These are phyloP conservation scores for Colletes latitarsis DNA, from an alignment of 1,140 invertebrate species.

Conservation along the genomic window DNA sequence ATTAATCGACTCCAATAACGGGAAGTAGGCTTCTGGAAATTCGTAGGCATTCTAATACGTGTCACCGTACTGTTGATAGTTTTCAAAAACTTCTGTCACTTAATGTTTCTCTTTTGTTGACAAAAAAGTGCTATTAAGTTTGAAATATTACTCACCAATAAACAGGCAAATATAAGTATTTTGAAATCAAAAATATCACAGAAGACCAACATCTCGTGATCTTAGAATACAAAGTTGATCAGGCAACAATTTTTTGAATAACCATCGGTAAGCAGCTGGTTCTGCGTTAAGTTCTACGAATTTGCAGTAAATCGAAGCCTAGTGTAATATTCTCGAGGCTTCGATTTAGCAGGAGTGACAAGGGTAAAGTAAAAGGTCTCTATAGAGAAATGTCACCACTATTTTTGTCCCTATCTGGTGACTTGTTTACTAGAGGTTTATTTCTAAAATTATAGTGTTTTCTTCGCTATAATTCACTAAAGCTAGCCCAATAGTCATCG, in stretches of 20 bases:
- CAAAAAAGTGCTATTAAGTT: background rate
- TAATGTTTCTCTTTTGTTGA: background rate
- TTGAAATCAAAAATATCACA: constrained; percentile 70
- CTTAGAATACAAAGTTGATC: constrained; percentile 65
- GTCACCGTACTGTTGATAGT: constrained; percentile 40
- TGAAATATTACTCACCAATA: constrained; percentile 70
- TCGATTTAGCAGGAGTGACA: constrained; percentile 40
- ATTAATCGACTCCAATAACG: background rate
- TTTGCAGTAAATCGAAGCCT: constrained; percentile 55
- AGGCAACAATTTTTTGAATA: constrained; percentile 66
- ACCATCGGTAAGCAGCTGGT: constrained; percentile 72
- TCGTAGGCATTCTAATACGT: constrained; percentile 21
- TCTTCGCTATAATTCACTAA: too few species aligned
- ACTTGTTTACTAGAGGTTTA: background rate
- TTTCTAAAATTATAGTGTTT: background rate
- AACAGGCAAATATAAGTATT: constrained; percentile 65
- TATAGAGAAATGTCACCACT: background rate
- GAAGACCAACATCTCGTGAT: constrained; percentile 72
- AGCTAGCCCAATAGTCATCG: background rate
- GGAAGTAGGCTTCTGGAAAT: background rate
- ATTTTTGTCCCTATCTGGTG: background rate
- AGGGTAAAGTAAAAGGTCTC: background rate
- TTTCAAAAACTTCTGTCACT: constrained; percentile 11
- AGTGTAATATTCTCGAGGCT: constrained; percentile 44
- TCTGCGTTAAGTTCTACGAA: constrained; percentile 65